These are phyloP conservation scores for Cacoxenus indagator DNA, from an alignment of 2,888 invertebrate species.

Conservation along the genomic window DNA sequence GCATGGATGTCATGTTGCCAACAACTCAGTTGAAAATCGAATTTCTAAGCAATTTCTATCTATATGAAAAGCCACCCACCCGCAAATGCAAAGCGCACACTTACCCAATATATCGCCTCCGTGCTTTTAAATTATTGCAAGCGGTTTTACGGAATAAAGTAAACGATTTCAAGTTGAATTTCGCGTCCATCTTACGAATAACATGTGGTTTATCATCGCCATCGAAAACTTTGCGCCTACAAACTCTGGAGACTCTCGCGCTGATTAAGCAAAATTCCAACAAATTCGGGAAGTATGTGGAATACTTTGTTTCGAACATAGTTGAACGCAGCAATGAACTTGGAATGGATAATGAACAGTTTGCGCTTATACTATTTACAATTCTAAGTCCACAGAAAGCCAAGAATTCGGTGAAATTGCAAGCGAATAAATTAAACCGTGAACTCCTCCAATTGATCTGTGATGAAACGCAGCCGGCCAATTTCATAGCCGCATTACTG, in stretches of 20 bases:
- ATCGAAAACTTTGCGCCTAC: slow-evolving; percentile 73
- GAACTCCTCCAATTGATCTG: slow-evolving; percentile 44
- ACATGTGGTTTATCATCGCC: slow-evolving; percentile 74
- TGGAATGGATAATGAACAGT: slow-evolving; percentile 77
- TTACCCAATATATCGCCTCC: slow-evolving; percentile 65
- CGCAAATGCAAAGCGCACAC: too few species aligned
- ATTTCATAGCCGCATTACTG: slow-evolving; percentile 49
- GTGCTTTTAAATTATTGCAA: slow-evolving; percentile 70
- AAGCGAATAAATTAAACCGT: slow-evolving; percentile 53
- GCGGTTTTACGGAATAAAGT: slow-evolving; percentile 12
- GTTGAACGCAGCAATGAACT: slow-evolving; percentile 74
- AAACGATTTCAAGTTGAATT: slow-evolving; percentile 38
- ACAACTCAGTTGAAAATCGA: slow-evolving; percentile 72
- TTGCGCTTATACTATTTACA: slow-evolving; percentile 76
- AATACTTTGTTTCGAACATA: slow-evolving; percentile 67
- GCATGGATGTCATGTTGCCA: slow-evolving; percentile 72
- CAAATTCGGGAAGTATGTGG: slow-evolving; percentile 47
- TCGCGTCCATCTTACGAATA: slow-evolving; percentile 54
- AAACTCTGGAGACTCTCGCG: slow-evolving; percentile 73
- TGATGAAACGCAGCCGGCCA: slow-evolving; percentile 41
- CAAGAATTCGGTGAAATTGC: slow-evolving; percentile 41
- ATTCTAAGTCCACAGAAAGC: slow-evolving; percentile 68
- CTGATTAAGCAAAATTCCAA: slow-evolving; percentile 31
- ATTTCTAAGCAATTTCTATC: slow-evolving; percentile 75
- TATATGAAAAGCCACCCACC: slow-evolving; percentile 52